Base-by-base conservation (phyloP, 1,140 invertebrate genomes). In the Dendroctonus ponderosae region DNA sequence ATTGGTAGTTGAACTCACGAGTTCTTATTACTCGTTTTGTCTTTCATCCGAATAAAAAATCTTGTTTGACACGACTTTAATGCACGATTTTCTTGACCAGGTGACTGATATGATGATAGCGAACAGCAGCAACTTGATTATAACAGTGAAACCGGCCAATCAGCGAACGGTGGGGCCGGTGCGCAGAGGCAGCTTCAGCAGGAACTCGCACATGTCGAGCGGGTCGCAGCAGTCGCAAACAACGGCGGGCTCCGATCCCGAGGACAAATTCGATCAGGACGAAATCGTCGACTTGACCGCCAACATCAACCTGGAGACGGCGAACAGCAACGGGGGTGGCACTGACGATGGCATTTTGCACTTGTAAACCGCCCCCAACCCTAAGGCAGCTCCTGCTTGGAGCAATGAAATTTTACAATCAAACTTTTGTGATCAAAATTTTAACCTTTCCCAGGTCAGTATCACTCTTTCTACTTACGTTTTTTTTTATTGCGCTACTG, bases 101-200 rank as follows among this genome's bases (percentile, higher is more conserved):
- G 97, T 99, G 12, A 99, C 97, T 0, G 97, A 99, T 80, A 99
- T 99, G 98, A 99, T 99, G 98, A 95, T 99, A 40, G 98, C 98
- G 5, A 99, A 99, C 81, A 97, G 94, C 70, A 96, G 94, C 15
- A 99, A 99, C 84, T 84, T 99, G 59, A 99, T 99, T 71, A 96
- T 99, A 67, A 99, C 97, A 0, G 96, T 97, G 0, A 94, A 96
- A 77, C 96, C 96, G 7, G 95, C 94, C 37, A 97, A 97, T 83
- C 94, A 96, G 79, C 85, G 93, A 65, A 87, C 89, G 15, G 84
- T 89, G 39, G 82, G 86, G 48, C 74, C 77, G 6, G 75, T 75
- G 8, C 79, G 88, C 60, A 82, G 91, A 53, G 89, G 89, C 48
- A 91, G 89, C 43, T 88, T 91, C 70, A 90, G 89, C 26, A 82